These are phyloP conservation scores for Eulithis testata DNA, from an alignment of 2,888 invertebrate species.

Conservation along the genomic window DNA sequence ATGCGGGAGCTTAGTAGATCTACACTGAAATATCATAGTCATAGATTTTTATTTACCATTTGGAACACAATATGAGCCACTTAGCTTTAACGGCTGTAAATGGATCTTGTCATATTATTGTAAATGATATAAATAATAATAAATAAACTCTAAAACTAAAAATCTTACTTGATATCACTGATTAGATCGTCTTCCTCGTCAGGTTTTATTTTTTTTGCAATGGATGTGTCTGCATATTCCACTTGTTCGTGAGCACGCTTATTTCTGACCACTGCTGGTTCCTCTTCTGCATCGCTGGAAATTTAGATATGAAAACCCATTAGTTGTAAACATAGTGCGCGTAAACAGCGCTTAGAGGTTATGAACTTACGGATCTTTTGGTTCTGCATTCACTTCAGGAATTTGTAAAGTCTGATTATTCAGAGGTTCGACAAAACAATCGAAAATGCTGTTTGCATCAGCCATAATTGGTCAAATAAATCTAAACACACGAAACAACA, in stretches of 20 bases:
- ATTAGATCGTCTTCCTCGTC: conserved; percentile 66
- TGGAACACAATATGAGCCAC: too few species aligned
- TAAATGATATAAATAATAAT: too few species aligned
- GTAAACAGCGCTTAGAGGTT: conserved; percentile 53
- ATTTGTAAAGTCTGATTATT: conserved; percentile 60
- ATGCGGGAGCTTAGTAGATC: conserved; percentile 92
- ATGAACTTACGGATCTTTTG: conserved; percentile 59
- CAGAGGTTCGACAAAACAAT: conserved; percentile 71
- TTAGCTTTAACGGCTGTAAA: too few species aligned
- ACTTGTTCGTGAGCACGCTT: conserved; percentile 72
- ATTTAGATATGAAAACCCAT: conserved; percentile 5
- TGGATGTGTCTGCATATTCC: conserved; percentile 62
- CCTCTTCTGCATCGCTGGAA: conserved; percentile 47
- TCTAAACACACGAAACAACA: background rate
- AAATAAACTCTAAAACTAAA: background rate
- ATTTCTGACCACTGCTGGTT: conserved; percentile 46
- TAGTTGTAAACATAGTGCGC: conserved; percentile 15
- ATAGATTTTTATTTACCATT: background rate
- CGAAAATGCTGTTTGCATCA: conserved; percentile 69
- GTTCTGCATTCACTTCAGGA: conserved; percentile 56
- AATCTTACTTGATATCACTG: conserved; percentile 69
- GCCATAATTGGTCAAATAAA: conserved; percentile 54
- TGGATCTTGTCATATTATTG: too few species aligned
- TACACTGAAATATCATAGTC: conserved; percentile 78
- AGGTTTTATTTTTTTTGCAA: conserved; percentile 63